Evolutionary conservation across 2,888 invertebrate genomes (phyloP).

Genomic region (Plemyria rubiginata): DNA sequence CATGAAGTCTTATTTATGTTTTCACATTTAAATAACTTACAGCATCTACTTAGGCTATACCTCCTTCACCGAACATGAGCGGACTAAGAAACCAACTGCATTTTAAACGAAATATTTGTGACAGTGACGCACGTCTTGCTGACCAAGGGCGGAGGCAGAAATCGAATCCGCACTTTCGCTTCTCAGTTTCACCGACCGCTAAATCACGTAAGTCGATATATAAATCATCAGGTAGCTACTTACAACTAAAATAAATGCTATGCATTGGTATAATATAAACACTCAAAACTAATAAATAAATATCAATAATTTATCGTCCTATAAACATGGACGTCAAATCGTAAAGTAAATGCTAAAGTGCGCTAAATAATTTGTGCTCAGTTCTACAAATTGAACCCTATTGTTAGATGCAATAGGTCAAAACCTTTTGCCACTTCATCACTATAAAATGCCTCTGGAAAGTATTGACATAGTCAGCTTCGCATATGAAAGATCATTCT

Average conservation of each 20-base stretch:
- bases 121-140: no score
- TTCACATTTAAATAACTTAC: not conserved
- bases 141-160: no score
- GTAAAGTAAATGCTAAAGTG: conserved; percentile 9
- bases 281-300: conserved; percentile 14
- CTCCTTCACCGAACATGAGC: not conserved
- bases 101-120: not conserved
- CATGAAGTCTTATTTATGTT: not conserved
- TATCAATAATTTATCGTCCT: conserved; percentile 16
- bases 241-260: conserved; percentile 27
- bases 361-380: conserved; percentile 16
- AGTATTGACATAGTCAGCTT: not conserved
- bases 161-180: no score
- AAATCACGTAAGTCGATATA: not conserved
- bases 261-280: conserved; percentile 18
- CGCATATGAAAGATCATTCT: not conserved
- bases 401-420: not conserved
- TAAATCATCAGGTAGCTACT: not conserved
- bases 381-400: conserved; percentile 12
- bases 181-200: no score
- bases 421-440: not conserved
- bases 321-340: conserved; percentile 5
- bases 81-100: not conserved
- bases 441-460: conserved; percentile 1
- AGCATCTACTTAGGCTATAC: not conserved